These are phyloP conservation scores for Macropus fuliginosus DNA, from an alignment of 2,797 vertebrate species.

Conservation along the genomic window DNA sequence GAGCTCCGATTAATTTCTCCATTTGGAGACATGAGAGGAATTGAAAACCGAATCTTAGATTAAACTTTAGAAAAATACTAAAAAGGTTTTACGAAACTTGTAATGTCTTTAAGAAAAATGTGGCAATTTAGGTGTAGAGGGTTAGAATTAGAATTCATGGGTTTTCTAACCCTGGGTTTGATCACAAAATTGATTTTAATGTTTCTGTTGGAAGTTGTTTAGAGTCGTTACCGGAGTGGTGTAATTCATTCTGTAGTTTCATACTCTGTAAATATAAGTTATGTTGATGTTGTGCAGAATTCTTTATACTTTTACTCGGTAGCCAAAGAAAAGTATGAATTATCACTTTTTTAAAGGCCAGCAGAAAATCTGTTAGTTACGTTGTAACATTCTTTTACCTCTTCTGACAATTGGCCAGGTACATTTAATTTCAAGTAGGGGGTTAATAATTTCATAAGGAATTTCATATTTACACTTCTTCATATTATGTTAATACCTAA, in stretches of 20 bases:
- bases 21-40: constrained; percentile 82
- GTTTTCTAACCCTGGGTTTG: constrained; percentile 76
- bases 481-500: constrained; percentile 64
- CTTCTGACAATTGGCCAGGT: constrained; percentile 70
- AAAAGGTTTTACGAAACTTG: constrained; percentile 79
- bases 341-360: constrained; percentile 77
- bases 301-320: constrained; percentile 85
- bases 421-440: constrained; percentile 71
- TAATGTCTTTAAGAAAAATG: constrained; percentile 76
- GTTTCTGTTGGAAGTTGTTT: constrained; percentile 80
- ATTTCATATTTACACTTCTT: constrained; percentile 67
- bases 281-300: constrained; percentile 82
- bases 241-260: constrained; percentile 81
- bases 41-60: constrained; percentile 81
- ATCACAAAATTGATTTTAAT: constrained; percentile 75
- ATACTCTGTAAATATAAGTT: constrained; percentile 84
- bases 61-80: constrained; percentile 82
- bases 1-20: constrained; percentile 83
- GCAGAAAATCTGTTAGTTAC: constrained; percentile 78
- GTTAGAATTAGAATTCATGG: constrained; percentile 77
- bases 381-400: constrained; percentile 72
- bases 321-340: constrained; percentile 86
- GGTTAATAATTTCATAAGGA: constrained; percentile 74
- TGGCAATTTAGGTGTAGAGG: constrained; percentile 67
- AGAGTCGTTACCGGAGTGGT: constrained; percentile 66